Percentiles rank a stretch among this genome's conserved stretches.
These are phyloP conservation scores for Dryomyza anilis DNA, from an alignment of 2,888 invertebrate genomes.

Conservation along the genomic window DNA sequence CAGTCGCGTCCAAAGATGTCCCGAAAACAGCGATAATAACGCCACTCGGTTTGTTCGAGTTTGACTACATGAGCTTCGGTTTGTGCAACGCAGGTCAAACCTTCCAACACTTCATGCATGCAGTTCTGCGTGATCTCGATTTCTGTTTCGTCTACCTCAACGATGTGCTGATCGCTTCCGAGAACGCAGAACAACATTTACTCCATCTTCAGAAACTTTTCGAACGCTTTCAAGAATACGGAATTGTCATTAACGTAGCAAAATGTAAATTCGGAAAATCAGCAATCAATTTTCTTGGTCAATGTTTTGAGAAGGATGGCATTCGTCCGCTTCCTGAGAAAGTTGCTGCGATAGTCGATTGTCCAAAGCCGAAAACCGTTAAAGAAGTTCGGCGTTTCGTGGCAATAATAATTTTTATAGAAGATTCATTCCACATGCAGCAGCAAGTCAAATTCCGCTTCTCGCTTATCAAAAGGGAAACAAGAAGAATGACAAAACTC, in stretches of 20 bases:
- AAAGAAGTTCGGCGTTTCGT: conserved; percentile 27
- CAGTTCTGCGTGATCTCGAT: conserved; percentile 24
- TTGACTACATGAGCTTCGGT: conserved; percentile 41
- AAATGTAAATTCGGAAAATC: conserved; percentile 17
- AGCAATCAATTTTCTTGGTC: conserved; percentile 22
- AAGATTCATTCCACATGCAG: conserved; percentile 42
- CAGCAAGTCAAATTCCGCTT: conserved; percentile 13
- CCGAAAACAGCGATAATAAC: conserved; percentile 23
- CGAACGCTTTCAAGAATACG: conserved; percentile 23
- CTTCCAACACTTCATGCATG: conserved; percentile 26
- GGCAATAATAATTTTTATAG: conserved; percentile 46
- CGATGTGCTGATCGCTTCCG: conserved; percentile 26
- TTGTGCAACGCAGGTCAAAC: conserved; percentile 27
- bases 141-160: conserved; percentile 25
- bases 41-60: conserved; percentile 25
- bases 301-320: conserved; percentile 24
- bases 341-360: conserved; percentile 15
- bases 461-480: conserved; percentile 11
- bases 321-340: conserved; percentile 26
- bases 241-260: conserved; percentile 9
- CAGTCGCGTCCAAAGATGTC: conserved; percentile 36
- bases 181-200: conserved; percentile 9
- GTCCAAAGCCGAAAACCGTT: conserved; percentile 20
- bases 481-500: conserved; percentile 28
- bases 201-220: conserved; percentile 20